A percentile compares a stretch with the other conserved stretches of the same genome.
phyloP scores from a whole-genome alignment of 1,140 invertebrate species.

The Sipha flava region DNA sequence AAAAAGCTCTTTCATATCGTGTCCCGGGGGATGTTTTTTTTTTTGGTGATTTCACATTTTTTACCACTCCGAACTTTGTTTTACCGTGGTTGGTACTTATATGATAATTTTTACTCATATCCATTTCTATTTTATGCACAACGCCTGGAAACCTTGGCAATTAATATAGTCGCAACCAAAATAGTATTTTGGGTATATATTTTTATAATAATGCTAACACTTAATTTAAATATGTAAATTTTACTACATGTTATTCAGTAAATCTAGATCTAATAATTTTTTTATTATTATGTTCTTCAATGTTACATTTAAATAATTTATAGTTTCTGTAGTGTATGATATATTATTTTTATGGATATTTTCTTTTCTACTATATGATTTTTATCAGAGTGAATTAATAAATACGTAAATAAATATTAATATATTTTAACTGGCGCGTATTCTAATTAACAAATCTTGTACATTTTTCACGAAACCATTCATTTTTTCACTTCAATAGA shows the following conservation, averaged over 20 bases:
- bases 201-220: background rate
- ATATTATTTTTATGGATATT: too few species aligned
- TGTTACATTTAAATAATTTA: too few species aligned
- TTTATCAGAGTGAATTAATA: too few species aligned
- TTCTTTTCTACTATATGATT: too few species aligned
- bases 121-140: background rate
- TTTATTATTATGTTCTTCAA: too few species aligned
- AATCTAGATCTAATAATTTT: background rate
- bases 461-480: too few species aligned
- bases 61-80: background rate
- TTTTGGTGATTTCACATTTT: constrained; percentile 24
- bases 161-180: background rate
- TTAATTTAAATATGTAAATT: background rate
- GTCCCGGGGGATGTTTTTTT: background rate
- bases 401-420: too few species aligned
- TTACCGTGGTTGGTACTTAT: background rate
- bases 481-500: too few species aligned
- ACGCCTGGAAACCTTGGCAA: background rate
- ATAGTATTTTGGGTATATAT: background rate
- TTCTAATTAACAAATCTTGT: too few species aligned
- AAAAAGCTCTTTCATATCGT: constrained; percentile 9
- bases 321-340: too few species aligned
- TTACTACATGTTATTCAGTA: background rate
- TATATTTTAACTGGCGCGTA: too few species aligned
- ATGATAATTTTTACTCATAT: constrained; percentile 4